Percentiles rank a stretch among this genome's conserved stretches.
phyloP scores from a whole-genome alignment of 2,797 vertebrate species.

The Pangasius larnaudii region DNA sequence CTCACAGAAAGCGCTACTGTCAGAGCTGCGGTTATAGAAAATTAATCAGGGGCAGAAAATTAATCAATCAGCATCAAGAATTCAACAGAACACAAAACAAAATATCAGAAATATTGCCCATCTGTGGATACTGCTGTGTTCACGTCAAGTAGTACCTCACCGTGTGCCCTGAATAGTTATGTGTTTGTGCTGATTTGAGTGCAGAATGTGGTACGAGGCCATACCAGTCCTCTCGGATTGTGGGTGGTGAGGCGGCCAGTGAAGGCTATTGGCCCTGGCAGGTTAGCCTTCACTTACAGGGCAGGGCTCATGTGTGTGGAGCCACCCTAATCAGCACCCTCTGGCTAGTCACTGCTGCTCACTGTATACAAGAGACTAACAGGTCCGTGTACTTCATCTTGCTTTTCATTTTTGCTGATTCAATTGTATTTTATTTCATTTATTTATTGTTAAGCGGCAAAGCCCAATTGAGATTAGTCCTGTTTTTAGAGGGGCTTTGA shows the following conservation, averaged over 20 bases:
- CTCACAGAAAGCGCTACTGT: background rate
- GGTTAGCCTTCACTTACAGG: constrained; percentile 87
- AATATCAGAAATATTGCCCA: background rate
- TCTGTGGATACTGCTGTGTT: background rate
- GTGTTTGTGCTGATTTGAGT: constrained; percentile 17
- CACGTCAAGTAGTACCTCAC: background rate
- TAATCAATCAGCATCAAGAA: background rate
- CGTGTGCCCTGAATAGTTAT: background rate
- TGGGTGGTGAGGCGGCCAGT: constrained; percentile 82
- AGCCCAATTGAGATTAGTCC: background rate
- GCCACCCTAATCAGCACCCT: constrained; percentile 81
- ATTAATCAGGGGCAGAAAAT: background rate
- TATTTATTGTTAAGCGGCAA: background rate
- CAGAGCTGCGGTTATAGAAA: background rate
- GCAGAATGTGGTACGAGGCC: constrained; percentile 84
- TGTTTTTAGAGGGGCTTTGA: background rate
- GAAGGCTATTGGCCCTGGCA: constrained; percentile 93
- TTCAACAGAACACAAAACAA: background rate
- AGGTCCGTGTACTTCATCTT: constrained; percentile 69
- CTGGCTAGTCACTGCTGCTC: constrained; percentile 92
- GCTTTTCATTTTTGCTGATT: background rate
- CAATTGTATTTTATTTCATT: background rate
- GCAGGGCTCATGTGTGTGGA: constrained; percentile 83
- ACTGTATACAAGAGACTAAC: constrained; percentile 83
- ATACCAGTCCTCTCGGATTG: constrained; percentile 81